Percentiles rank a stretch among this genome's conserved stretches.
Evolutionary conservation across 2,113 vertebrate genomes (phyloP).

Genomic region (Benitochromis conjunctus): DNA sequence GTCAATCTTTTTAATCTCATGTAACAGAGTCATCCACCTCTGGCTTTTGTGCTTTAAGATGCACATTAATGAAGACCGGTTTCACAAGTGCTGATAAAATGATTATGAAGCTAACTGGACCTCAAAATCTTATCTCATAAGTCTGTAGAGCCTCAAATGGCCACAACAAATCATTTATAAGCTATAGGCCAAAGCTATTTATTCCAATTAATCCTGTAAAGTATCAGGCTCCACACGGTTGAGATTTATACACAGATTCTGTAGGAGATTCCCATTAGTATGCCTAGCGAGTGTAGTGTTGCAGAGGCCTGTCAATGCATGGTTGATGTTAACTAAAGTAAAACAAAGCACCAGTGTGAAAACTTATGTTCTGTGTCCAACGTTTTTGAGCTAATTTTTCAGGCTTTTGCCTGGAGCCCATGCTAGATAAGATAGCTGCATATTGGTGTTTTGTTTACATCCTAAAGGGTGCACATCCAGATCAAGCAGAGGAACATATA

Average conservation of each 20-base stretch:
- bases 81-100: conserved; percentile 33
- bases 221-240: not conserved
- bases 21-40: conserved; percentile 20
- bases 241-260: not conserved
- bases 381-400: not conserved
- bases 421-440: not conserved
- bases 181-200: not conserved
- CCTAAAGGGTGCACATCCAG: not conserved
- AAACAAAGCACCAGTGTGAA: not conserved
- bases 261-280: not conserved
- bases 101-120: conserved; percentile 11
- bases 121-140: not conserved
- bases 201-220: not conserved
- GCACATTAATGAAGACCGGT: conserved; percentile 55
- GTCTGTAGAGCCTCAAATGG: not conserved
- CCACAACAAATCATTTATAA: not conserved
- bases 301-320: not conserved
- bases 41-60: conserved; percentile 55
- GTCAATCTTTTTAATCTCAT: conserved; percentile 65
- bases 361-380: not conserved
- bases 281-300: not conserved
- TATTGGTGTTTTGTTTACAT: not conserved
- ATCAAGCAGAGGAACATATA: not conserved
- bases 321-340: not conserved
- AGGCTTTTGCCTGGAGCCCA: not conserved